These are phyloP conservation scores for Osmoderma eremita DNA, from an alignment of 2,888 invertebrate species.

Conservation along the genomic window DNA sequence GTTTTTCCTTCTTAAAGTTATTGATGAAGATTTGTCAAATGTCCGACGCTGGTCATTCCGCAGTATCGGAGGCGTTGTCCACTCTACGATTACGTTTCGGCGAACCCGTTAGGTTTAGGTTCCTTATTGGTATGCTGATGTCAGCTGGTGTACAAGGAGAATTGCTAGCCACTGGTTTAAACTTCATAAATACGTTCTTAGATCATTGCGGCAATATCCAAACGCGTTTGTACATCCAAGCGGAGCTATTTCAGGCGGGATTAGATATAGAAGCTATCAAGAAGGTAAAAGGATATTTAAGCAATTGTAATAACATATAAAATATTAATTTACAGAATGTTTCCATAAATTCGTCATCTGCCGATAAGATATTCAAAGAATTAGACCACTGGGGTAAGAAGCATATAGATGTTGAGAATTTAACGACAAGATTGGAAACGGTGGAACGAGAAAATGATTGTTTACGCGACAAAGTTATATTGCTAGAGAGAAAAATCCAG, in stretches of 20 bases:
- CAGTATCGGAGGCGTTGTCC: conserved; percentile 90
- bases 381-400: conserved; percentile 81
- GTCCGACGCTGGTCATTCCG: conserved; percentile 79
- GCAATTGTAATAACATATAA: no score
- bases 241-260: conserved; percentile 84
- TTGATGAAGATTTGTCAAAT: conserved; percentile 85
- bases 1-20: conserved; percentile 68
- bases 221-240: conserved; percentile 84
- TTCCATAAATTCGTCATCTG: conserved; percentile 71
- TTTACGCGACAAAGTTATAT: conserved; percentile 73
- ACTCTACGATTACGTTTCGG: conserved; percentile 88
- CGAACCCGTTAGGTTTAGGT: conserved; percentile 91
- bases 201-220: conserved; percentile 80
- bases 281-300: conserved; percentile 67
- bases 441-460: conserved; percentile 75
- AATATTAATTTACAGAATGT: conserved; percentile 67
- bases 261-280: conserved; percentile 73
- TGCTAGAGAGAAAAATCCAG: conserved; percentile 78
- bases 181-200: conserved; percentile 85
- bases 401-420: conserved; percentile 81
- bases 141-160: conserved; percentile 77
- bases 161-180: conserved; percentile 81
- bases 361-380: conserved; percentile 74
- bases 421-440: conserved; percentile 76
- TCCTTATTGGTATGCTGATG: conserved; percentile 88